Base-by-base conservation (phyloP, 1,140 invertebrate genomes). In the Venturia canescens region DNA sequence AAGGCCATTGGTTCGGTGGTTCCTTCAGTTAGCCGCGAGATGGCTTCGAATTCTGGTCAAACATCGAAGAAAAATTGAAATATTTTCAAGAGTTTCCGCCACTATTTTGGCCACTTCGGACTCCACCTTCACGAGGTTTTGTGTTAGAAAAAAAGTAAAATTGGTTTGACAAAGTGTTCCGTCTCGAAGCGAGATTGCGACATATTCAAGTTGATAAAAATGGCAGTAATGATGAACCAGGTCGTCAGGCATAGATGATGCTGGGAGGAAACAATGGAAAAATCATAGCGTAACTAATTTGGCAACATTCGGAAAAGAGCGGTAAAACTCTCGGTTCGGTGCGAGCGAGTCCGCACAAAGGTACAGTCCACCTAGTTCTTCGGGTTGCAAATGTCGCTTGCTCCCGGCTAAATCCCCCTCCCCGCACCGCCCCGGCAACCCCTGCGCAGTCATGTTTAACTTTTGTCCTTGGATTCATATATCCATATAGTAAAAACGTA, bases 401-500 rank as follows among this genome's bases (percentile, higher is more conserved):
- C 50, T 18, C 72, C 50, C n/a, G 9, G n/a, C 18, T 53, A 53
- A 7, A 29, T 76, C 50, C 15, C 23, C 3, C 6, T 4, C 18
- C 31, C 69, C 44, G n/a, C 29, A n/a, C 38, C 38, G 7, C 38
- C 38, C 38, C 38, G 1, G 1, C 27, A 21, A 27, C 71, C 71
- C 48, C 71, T 57, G 72, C 72, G 72, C 72, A 76, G 50, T 63
- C 72, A 38, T 34, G 72, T 38, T 76, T 31, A 21, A 44, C 34
- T 50, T 6, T 31, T 48, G 50, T 31, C 53, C 72, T 34, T 18
- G 29, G 34, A 23, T 29, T 15, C 23, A 26, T 31, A 69, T 69
- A 69, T 6, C 60, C 26, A 63, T 63, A 63, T 63, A 63, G 60
- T 23, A 15, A 48, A 29, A 44, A 57, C 3, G 48, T 23, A 79